Evolutionary conservation across 92 coral and sea anemone species (phyloP).

Genomic region (Phymanthus crucifer): DNA sequence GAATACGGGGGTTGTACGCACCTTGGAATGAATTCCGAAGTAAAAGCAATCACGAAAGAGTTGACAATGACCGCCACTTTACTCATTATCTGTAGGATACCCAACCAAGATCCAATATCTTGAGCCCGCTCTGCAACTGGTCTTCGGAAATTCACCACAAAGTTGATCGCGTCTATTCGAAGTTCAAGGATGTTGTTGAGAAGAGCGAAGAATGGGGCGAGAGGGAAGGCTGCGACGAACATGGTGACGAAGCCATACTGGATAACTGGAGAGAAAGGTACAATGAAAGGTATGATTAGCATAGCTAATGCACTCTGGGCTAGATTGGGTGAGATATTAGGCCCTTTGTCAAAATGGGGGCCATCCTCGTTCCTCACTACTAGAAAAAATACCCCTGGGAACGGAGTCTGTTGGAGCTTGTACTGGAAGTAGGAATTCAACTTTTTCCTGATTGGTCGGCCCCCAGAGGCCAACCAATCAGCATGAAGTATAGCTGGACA

Average conservation of each 20-base stretch:
- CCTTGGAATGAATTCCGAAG: conserved; percentile 97
- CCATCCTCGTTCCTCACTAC: too few species aligned
- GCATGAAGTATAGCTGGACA: too few species aligned
- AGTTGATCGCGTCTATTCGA: conserved; percentile 92
- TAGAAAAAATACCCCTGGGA: too few species aligned
- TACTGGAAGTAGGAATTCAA: too few species aligned
- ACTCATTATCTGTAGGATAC: conserved; percentile 74
- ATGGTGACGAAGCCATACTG: conserved; percentile 98
- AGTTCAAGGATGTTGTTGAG: conserved; percentile 91
- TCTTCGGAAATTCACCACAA: conserved; percentile 88
- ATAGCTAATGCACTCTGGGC: neutral
- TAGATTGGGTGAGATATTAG: too few species aligned
- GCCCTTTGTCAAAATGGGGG: too few species aligned
- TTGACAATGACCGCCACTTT: conserved; percentile 80
- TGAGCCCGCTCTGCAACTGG: conserved; percentile 92
- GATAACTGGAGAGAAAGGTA: conserved; percentile 50
- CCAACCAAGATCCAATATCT: conserved; percentile 90
- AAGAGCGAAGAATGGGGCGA: conserved; percentile 95
- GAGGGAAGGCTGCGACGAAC: conserved; percentile 98
- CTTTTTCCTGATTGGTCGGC: too few species aligned
- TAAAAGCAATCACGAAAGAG: conserved; percentile 94
- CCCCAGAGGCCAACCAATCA: too few species aligned
- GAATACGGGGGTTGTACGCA: conserved; percentile 10
- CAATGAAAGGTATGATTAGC: neutral
- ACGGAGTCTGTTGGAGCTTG: too few species aligned